Evolutionary conservation across 2,797 vertebrate species (phyloP), one percentile per base, ranked within the genome.

Genomic region (Enteromius viviparus): DNA sequence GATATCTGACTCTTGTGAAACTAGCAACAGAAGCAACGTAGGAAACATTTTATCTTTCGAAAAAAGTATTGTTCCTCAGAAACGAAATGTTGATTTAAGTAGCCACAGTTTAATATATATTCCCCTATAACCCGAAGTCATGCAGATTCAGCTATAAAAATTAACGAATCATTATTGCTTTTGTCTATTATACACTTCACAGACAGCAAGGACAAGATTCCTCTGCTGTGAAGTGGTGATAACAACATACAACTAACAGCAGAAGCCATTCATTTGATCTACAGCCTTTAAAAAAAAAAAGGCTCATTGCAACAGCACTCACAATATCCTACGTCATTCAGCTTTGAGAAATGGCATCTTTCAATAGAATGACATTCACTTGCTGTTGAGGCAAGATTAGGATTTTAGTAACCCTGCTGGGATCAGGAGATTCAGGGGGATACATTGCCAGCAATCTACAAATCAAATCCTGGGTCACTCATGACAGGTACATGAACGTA

Each of bases 271-370:
- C 1, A 19, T 60, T 66, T 47, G 26, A 85, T 82, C n/a, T 49
- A 26, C 11, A 53, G 19, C 42, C 49, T 75, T 76, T 49, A 51
- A 70, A 45, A 12, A 40, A 40, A 7, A 37, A 42, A 83, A 55
- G 58, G 55, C 51, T 78, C 80, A 83, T 88, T 86, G 64, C 42
- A 78, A 80, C 23, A 17, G 72, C 68, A 21, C 23, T 45, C 42
- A 62, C 40, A 81, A 55, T 68, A 74, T 51, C 70, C n/a, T 17
- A 51, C 12, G 6, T n/a, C 3, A 29, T 66, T 69, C 29, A 26
- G 49, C 8, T 72, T 49, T 85, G 72, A 82, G 40, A 87, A 86
- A 86, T 87, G 42, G 42, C 83, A 80, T 83, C 84, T 69, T 76
- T 78, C 60, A 62, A 60, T 15, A 37, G 21, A 51, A 32, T 70